Conservation (phyloP, 30 jellyfish, hydroid and myxozoan species). For the Pseudorhiza aurosa region DNA sequence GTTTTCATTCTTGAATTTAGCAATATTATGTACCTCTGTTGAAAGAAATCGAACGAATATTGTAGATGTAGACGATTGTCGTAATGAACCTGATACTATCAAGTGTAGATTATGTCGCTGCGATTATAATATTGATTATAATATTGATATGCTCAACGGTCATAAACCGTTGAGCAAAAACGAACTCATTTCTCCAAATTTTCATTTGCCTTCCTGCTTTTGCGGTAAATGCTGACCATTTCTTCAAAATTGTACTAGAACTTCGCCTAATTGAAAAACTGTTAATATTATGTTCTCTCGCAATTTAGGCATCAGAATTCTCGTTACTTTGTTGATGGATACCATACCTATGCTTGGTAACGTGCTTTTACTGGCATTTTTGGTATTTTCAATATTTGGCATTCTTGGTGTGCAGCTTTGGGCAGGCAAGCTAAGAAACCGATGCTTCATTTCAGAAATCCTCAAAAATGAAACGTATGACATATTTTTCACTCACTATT, state of each 20-base stretch:
- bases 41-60: no score
- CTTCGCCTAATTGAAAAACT: not conserved
- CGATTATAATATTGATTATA: no score
- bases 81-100: no score
- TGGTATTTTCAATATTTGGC: constrained; percentile 89
- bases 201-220: no score
- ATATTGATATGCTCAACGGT: no score
- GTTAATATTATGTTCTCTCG: not conserved
- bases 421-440: constrained; percentile 88
- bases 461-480: constrained; percentile 21
- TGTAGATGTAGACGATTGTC: no score
- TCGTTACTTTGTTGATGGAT: constrained; percentile 88
- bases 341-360: constrained; percentile 97
- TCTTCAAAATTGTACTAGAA: not conserved
- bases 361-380: constrained; percentile 81
- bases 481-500: not conserved
- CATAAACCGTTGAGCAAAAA: no score
- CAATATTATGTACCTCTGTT: no score
- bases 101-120: no score
- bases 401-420: constrained; percentile 92
- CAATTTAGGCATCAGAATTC: constrained; percentile 79
- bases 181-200: no score
- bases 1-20: no score
- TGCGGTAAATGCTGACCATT: no score
- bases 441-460: constrained; percentile 64